Base-by-base conservation (phyloP, 64 coral and sea anemone species). In the Dendronephthya gigantea region DNA sequence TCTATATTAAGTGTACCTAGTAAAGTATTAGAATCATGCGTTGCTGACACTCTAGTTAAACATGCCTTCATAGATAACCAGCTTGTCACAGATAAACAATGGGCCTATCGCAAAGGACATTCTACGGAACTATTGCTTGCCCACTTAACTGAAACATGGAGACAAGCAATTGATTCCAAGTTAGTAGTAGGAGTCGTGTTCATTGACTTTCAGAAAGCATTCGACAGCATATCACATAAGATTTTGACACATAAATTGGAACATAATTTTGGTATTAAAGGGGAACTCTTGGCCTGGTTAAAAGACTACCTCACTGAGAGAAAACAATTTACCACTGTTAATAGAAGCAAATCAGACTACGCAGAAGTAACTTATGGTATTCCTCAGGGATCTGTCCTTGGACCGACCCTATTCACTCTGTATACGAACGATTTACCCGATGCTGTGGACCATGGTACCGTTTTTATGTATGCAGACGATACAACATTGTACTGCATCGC, bases 151-250 rank as follows among this genome's bases (percentile, higher is more conserved):
- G 88, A 85, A 85, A 85, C 68, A 85, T 85, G 83, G 88, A 43
- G 45, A 22, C 45, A 25, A 69, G 83, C 83, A 72, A n/a, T 90
- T 29, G 88, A 90, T 50, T 56, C 68, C 40, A 72, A 82, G 43
- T 43, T 11, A 49, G 48, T 30, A 85, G 88, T 90, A 39, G 58
- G 88, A 76, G 83, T 51, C 23, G 66, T 90, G 83, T 90, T 90
- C 68, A 90, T 90, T 33, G 68, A 85, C 35, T 85, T 90, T 40
- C 83, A 62, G 47, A 90, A 90, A 59, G 83, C 88, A 75, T 90
- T 85, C 75, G 88, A 90, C 68, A 79, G 82, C 68, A 82, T 90
- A 55, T 85, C 83, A 59, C 88, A 90, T 35, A 85, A 58, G 39
- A 59, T 79, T 27, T 75, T 82, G 72, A 82, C 31, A 83, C 49